Base-by-base conservation (phyloP, 1,140 invertebrate genomes). In the Drosophila jambulina region DNA sequence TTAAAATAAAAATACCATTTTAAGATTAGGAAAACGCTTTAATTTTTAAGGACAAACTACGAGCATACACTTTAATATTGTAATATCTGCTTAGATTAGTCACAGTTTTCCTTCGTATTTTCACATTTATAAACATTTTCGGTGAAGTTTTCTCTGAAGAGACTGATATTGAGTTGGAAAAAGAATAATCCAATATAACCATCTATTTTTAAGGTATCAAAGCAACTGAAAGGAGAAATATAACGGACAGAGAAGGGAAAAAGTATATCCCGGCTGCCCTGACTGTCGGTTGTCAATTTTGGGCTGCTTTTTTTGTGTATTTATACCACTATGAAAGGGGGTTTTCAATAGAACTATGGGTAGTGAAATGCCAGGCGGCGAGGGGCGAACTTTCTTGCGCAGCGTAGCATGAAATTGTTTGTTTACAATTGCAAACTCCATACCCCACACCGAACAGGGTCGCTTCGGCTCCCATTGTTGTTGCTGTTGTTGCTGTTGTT, bases 331-430 rank as follows among this genome's bases (percentile, higher is more conserved):
- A 54, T 54, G 9, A 54, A 38, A 17, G 51, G 32, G 51, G 51
- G 51, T 51, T 72, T 72, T 72, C 67, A 51, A 59, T 71, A 43
- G 67, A 72, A 72, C 69, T 60, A 51, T 60, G 69, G 25, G 29
- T 29, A 34, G 40, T 21, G 32, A 2, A 23, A 21, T n/a, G 46
- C 17, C 36, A 21, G 15, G 29, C 27, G 34, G 34, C 21, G 23
- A 54, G 36, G 32, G 67, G 42, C 12, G 67, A 83, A 84, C 77
- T 88, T 78, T 74, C 61, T 68, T 79, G 80, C 75, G 67, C 86
- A 88, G 64, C 77, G 71, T 80, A 71, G 63, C 84, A 87, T 87
- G 84, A 87, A 87, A 87, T 87, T 87, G 84, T 87, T 87, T 88
- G 84, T 87, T 88, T 75, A 87, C 83, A 87, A 85, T 76, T 78